Evolutionary conservation across 1,140 invertebrate genomes (phyloP).

Genomic region (Zaprionus nigranus): DNA sequence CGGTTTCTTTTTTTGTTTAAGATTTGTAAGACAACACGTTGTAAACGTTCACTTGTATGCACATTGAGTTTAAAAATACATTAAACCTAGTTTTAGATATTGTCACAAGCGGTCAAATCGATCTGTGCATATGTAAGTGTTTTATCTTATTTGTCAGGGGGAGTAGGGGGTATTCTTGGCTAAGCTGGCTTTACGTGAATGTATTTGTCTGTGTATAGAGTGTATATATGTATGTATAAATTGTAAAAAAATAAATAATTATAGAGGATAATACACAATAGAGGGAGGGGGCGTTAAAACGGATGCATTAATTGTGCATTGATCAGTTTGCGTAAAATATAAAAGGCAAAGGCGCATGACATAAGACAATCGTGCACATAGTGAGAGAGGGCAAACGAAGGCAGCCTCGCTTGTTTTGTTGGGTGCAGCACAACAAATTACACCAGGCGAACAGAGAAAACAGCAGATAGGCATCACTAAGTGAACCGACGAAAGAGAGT

Average conservation of each 20-base stretch:
- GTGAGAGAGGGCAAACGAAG: too few species aligned
- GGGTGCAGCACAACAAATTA: too few species aligned
- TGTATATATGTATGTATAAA: conserved; percentile 16
- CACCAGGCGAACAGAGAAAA: too few species aligned
- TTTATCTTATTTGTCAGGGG: neutral
- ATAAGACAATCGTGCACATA: too few species aligned
- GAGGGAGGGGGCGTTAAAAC: neutral
- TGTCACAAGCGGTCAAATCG: neutral
- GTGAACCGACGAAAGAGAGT: too few species aligned
- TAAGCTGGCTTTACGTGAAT: conserved; percentile 7
- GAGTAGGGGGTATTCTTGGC: conserved; percentile 4
- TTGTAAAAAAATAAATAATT: conserved; percentile 43
- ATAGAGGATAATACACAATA: conserved; percentile 21
- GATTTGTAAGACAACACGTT: conserved; percentile 4
- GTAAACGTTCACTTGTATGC: conserved; percentile 7
- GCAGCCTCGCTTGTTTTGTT: too few species aligned
- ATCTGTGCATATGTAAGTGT: conserved; percentile 10
- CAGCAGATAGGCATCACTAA: too few species aligned
- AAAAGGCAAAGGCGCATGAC: neutral
- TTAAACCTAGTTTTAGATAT: conserved; percentile 5
- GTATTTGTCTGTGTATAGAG: neutral
- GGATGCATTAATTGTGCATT: neutral
- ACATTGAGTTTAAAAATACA: conserved; percentile 6
- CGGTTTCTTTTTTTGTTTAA: neutral
- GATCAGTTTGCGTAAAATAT: neutral